These are phyloP conservation scores for Dasysyrphus albostriatus DNA, from an alignment of 2,888 invertebrate species.

Conservation along the genomic window DNA sequence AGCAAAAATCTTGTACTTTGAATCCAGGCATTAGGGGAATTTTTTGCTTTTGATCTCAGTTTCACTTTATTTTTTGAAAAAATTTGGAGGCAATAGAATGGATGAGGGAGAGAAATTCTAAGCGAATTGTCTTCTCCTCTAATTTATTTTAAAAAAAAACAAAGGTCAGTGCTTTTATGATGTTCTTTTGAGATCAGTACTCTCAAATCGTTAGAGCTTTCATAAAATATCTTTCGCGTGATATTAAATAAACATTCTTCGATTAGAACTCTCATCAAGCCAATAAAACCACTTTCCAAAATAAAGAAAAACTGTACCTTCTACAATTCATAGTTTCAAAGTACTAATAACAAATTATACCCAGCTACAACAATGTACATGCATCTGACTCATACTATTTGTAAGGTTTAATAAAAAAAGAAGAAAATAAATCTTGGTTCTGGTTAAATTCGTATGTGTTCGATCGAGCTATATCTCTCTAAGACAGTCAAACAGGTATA, in stretches of 20 bases:
- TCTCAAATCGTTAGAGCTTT: neutral
- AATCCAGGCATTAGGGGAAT: too few species aligned
- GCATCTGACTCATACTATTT: constrained; percentile 1
- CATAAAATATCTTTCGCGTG: constrained; percentile 24
- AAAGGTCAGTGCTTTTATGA: too few species aligned
- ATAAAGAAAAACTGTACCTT: constrained; percentile 11
- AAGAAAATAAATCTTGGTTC: neutral
- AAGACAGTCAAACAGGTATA: neutral
- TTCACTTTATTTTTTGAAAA: too few species aligned
- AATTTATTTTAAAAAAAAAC: too few species aligned
- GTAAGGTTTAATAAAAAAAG: neutral
- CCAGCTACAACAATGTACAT: neutral
- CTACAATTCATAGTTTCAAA: constrained; percentile 6
- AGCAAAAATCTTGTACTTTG: too few species aligned
- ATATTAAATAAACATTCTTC: constrained; percentile 39
- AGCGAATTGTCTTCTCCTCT: too few species aligned
- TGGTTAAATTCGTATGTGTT: neutral
- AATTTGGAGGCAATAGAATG: too few species aligned
- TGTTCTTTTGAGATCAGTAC: too few species aligned
- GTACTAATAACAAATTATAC: constrained; percentile 1
- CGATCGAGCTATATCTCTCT: neutral
- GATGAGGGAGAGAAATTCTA: too few species aligned
- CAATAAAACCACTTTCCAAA: constrained; percentile 57
- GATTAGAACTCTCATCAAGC: constrained; percentile 52
- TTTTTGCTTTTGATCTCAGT: too few species aligned